Base-by-base conservation (phyloP, 2,797 vertebrate species). In the Scolopax rusticola region DNA sequence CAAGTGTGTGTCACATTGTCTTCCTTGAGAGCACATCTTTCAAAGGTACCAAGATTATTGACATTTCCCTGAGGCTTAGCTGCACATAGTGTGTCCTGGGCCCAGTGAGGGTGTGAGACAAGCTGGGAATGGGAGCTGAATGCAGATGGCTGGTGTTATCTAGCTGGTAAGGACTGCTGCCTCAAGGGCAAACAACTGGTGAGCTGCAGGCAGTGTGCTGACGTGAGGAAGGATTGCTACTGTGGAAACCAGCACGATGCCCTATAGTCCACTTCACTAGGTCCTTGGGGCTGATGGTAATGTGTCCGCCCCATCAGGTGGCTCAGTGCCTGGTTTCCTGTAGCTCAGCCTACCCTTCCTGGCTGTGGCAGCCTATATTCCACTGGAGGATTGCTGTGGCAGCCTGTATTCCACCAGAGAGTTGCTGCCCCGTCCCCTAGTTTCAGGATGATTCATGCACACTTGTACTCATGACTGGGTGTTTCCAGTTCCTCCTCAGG, bases 371-470 rank as follows among this genome's bases (percentile, higher is more conserved):
- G 54, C 47, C 48, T 0, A 0, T 57, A 8, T 81, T 78, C 69
- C 61, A 50, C 7, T 3, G 3, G 74, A 77, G 3, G 30, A 61
- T 48, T 73, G 59, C 69, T 86, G 84, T 40, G 15, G 57, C 47
- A 84, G 50, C 47, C 51, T 0, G 0, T 60, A 9, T 75, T 81
- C 65, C 61, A 47, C 6, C 4, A 3, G 68, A 79, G 2, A 28
- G 61, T 40, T 75, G 63, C 70, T 83, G 84, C 17, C 25, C 50
- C 45, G 8, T 87, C 45, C 27, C 48, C 54, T 67, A 23, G 51
- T 92, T 89, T 81, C 88, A 82, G 71, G 28, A 23, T 95, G 91
- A 96, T 87, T 97, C 93, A 95, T 74, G 32, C 30, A n/a, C 12
- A 7, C 57, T 91, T 68, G 60, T 83, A 51, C n/a, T 88, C 57